Percentiles rank a stretch among this genome's conserved stretches.
phyloP scores from a whole-genome alignment of 2,797 vertebrate genomes.

The Spinus olivaceus region DNA sequence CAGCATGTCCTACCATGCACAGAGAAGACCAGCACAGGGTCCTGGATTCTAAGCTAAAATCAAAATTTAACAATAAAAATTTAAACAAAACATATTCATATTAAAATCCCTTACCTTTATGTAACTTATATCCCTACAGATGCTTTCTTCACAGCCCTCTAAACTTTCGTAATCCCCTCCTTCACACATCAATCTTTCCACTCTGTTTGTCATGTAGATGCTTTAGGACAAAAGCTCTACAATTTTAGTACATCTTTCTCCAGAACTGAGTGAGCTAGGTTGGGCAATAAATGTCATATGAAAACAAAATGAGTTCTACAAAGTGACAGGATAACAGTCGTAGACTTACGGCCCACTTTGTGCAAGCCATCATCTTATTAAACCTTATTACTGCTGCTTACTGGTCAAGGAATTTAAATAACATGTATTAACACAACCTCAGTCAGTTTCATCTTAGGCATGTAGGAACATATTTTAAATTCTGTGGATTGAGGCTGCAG shows the following conservation, averaged over 20 bases:
- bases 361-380: conserved; percentile 16
- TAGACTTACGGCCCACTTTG: conserved; percentile 26
- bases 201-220: not conserved
- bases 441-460: not conserved
- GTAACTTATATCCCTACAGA: not conserved
- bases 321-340: conserved; percentile 32
- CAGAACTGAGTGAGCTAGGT: not conserved
- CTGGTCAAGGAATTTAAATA: conserved; percentile 52
- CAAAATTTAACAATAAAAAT: not conserved
- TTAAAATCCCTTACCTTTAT: conserved; percentile 1
- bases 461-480: not conserved
- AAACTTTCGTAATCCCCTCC: conserved; percentile 16
- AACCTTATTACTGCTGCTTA: conserved; percentile 44
- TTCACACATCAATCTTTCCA: conserved; percentile 7
- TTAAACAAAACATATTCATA: not conserved
- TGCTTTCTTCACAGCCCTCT: conserved; percentile 4
- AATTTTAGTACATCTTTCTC: conserved; percentile 34
- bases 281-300: conserved; percentile 39
- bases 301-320: conserved; percentile 32
- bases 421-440: conserved; percentile 1
- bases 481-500: not conserved
- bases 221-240: conserved; percentile 30
- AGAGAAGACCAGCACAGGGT: not conserved
- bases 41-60: not conserved
- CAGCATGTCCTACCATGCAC: not conserved